Base-by-base conservation (phyloP, 2,888 invertebrate genomes). In the Agonopterix arenella region DNA sequence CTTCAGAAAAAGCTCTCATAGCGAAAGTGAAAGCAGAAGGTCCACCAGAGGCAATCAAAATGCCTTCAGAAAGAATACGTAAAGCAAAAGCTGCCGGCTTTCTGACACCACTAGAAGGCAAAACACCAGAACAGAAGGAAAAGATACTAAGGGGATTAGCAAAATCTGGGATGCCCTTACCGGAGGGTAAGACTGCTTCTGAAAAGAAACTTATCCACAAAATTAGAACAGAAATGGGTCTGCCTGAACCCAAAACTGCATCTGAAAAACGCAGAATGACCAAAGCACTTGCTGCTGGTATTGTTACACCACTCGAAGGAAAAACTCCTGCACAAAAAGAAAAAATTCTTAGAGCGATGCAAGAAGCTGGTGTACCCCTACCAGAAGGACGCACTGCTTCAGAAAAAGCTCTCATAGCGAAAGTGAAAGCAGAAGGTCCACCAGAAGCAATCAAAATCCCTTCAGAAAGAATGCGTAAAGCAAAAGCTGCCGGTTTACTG, bases 311-410 rank as follows among this genome's bases (percentile, higher is more conserved):
- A 1, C 41, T 70, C 11, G 66, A 4, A 54, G 66, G 60, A 9
- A 64, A 64, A 54, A 54, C 64, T 5, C 50, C 56, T 7, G 57
- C 59, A 5, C 45, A 70, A 40, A 72, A 67, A 49, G 64, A 66
- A 52, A 64, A 62, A 7, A 56, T 68, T 11, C 44, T 70, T 36
- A 51, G 44, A 45, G 55, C 45, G 4, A 55, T 59, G 45, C 61
- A 61, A 2, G 57, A 60, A 8, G 46, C 55, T 37, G 70, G 66
- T 1, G 18, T 72, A 9, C 56, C 64, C 0, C 47, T 74, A 16
- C 66, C 73, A n/a, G 48, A 66, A 55, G 68, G 67, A 1, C 50
- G 68, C 11, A 68, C 66, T 4, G 7, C 59, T 18, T 68, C 70
- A 8, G 64, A 65, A 56, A 61, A 62, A 46, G 52, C 58, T 5